Evolutionary conservation across 2,113 vertebrate species (phyloP).

Genomic region (Pteruthius melanotis): DNA sequence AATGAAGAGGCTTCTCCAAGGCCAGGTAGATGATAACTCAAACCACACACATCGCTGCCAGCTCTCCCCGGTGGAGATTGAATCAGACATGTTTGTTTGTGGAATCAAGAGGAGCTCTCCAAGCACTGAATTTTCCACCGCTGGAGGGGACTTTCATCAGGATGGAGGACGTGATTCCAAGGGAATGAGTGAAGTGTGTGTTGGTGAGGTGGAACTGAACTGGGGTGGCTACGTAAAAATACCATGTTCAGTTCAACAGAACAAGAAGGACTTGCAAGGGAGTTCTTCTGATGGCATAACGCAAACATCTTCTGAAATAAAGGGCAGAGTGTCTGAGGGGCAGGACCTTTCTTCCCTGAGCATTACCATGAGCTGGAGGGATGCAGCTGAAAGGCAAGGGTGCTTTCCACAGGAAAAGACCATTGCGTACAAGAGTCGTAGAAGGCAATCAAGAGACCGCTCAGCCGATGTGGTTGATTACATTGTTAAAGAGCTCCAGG

Average conservation of each 20-base stretch:
- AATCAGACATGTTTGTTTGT: constrained; percentile 72
- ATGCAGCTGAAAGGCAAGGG: constrained; percentile 53
- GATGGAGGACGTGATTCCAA: background rate
- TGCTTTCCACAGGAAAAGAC: constrained; percentile 21
- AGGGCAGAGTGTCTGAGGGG: constrained; percentile 12
- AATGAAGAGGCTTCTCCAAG: constrained; percentile 80
- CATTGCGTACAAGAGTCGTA: background rate
- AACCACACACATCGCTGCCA: constrained; percentile 55
- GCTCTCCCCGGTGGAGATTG: constrained; percentile 69
- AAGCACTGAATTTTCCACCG: constrained; percentile 33
- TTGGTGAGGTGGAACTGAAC: constrained; percentile 70
- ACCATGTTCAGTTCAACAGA: constrained; percentile 56
- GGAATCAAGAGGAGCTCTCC: constrained; percentile 60
- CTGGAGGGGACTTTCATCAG: constrained; percentile 50
- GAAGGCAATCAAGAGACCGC: constrained; percentile 49
- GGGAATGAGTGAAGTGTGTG: constrained; percentile 31
- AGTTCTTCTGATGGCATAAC: background rate
- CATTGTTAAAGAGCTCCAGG: constrained; percentile 91
- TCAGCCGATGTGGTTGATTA: constrained; percentile 85
- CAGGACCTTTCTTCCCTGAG: constrained; percentile 60
- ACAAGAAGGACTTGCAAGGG: constrained; percentile 32
- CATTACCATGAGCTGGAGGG: constrained; percentile 62
- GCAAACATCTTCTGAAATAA: background rate
- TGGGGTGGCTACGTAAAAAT: constrained; percentile 68
- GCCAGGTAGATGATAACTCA: constrained; percentile 70